Evolutionary conservation across 2,888 invertebrate species (phyloP).

Genomic region (Lasioglossum pauxillum): DNA sequence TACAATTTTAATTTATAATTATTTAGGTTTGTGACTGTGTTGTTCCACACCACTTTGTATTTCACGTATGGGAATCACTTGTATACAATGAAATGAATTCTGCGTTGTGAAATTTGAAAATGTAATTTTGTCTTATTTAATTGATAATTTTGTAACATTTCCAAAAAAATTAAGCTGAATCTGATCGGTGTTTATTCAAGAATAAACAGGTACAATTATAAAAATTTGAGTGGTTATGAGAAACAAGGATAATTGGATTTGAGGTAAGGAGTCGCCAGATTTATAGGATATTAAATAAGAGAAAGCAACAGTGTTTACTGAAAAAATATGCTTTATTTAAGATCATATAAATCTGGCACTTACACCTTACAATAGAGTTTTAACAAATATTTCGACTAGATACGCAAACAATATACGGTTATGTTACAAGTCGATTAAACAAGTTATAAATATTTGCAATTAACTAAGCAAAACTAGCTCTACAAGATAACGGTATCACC

Average conservation of each 20-base stretch:
- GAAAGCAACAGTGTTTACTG: constrained; percentile 60
- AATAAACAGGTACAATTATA: not conserved
- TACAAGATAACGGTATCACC: constrained; percentile 41
- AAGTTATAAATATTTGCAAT: not conserved
- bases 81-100: no score
- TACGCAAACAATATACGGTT: constrained; percentile 51
- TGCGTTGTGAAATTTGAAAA: no score
- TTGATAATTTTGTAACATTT: no score
- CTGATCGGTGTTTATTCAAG: not conserved
- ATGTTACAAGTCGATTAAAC: constrained; percentile 45
- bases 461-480: constrained; percentile 35
- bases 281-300: constrained; percentile 80
- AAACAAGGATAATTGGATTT: constrained; percentile 19
- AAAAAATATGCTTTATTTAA: constrained; percentile 78
- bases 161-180: not conserved
- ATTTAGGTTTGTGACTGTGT: no score
- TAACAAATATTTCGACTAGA: constrained; percentile 67
- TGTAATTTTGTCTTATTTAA: no score
- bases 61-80: no score
- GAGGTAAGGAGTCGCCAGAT: constrained; percentile 78
- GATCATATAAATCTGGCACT: constrained; percentile 83
- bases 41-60: no score
- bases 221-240: not conserved
- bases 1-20: no score
- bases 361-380: constrained; percentile 72